Evolutionary conservation across 2,797 vertebrate species (phyloP), one percentile per base, ranked within the genome.

Genomic region (Mustela erminea): DNA sequence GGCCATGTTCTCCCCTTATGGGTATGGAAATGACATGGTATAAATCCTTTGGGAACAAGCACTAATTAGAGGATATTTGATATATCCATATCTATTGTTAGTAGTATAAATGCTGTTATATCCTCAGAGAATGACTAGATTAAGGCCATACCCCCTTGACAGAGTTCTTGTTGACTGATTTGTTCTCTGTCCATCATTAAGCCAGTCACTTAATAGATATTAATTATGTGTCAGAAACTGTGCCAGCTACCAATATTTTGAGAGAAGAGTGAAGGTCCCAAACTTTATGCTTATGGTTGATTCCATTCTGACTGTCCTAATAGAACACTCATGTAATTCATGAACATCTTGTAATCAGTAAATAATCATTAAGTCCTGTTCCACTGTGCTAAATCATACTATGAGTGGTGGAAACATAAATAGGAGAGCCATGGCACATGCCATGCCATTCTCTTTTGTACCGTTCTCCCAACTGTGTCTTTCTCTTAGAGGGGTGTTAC

Each of bases 261-360:
- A 91, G 90, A 93, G 66, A 84, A 91, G 62, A 74, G 43, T 62
- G 14, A 91, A 93, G 64, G n/a, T 80, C 60, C 81, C 54, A 54
- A 1, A 94, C 41, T 94, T 13, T 93, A 23, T 89, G 49, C 54
- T 72, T 87, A 25, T 78, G 72, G 35, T 64, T 52, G n/a, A 92
- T 86, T 91, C 68, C 35, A 13, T 95, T 81, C 49, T 74, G 43
- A 84, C 23, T 74, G 32, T 84, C 70, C 78, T 75, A 66, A 90
- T 94, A 83, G 43, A 90, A 82, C 20, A 66, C 14, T 74, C 32
- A 77, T 68, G 84, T 80, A 94, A 46, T 92, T 94, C 11, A 21
- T 78, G 77, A 78, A 21, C 64, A 62, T 70, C 81, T 93, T 83
- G 60, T 83, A 88, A n/a, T 29, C 72, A 46, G 20, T 75, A 58